Percentiles rank a stretch among this genome's conserved stretches.
phyloP scores from a whole-genome alignment of 2,888 invertebrate genomes.

The Orthosia incerta region DNA sequence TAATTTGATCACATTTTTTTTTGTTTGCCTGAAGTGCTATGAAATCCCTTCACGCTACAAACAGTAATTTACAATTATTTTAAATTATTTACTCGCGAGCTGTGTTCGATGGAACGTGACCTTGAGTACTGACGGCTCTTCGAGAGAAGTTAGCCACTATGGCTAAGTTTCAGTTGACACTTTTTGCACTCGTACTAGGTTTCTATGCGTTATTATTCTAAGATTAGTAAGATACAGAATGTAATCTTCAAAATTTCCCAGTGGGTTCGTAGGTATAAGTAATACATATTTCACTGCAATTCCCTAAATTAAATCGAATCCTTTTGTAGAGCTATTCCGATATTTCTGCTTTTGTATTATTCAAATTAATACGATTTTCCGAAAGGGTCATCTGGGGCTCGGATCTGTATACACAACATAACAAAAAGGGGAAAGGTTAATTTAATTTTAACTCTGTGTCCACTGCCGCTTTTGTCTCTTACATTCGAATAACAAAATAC shows the following conservation, averaged over 20 bases:
- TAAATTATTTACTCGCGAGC: too few species aligned
- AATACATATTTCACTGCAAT: not conserved
- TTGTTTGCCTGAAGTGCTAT: too few species aligned
- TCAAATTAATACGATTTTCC: conserved; percentile 30
- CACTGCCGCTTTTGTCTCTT: not conserved
- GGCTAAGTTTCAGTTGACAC: too few species aligned
- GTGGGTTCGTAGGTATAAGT: not conserved
- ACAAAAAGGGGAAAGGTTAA: conserved; percentile 13
- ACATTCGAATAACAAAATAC: not conserved
- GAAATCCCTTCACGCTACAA: too few species aligned
- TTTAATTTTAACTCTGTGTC: conserved; percentile 27
- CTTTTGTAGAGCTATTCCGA: not conserved
- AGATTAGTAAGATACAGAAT: not conserved
- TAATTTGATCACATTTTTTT: too few species aligned
- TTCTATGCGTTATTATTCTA: too few species aligned
- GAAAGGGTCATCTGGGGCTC: conserved; percentile 15
- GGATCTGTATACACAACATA: not conserved
- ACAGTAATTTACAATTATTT: too few species aligned
- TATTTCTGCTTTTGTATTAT: conserved; percentile 24
- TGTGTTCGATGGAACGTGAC: too few species aligned
- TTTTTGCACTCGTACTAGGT: too few species aligned
- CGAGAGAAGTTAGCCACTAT: too few species aligned
- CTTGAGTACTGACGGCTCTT: too few species aligned
- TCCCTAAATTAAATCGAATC: conserved; percentile 14
- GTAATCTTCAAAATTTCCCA: not conserved